Evolutionary conservation across 2,113 vertebrate genomes (phyloP).

Genomic region (Nipponia nippon): DNA sequence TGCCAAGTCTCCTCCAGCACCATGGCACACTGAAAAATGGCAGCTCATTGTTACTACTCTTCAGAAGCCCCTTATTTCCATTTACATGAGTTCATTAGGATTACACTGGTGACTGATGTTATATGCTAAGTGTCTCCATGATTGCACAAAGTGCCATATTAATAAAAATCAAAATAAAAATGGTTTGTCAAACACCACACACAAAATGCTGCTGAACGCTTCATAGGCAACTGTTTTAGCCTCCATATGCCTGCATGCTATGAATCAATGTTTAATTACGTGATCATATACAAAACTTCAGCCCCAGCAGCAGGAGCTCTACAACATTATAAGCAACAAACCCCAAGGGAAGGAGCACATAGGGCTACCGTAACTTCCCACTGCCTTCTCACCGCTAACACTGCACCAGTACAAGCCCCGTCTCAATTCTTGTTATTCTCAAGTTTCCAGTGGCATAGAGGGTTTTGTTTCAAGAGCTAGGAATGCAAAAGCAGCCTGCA

Average conservation of each 20-base stretch:
- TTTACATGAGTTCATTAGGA: conserved; percentile 11
- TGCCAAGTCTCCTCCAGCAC: conserved; percentile 35
- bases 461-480: neutral
- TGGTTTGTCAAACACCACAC: neutral
- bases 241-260: neutral
- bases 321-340: neutral
- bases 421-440: neutral
- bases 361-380: neutral
- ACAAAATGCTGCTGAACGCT: neutral
- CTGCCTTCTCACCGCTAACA: neutral
- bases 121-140: neutral
- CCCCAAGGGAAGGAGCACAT: neutral
- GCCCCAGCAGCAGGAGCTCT: neutral
- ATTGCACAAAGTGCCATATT: conserved; percentile 6
- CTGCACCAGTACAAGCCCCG: neutral
- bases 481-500: neutral
- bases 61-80: conserved; percentile 38
- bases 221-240: neutral
- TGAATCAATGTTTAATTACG: conserved; percentile 34
- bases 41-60: neutral
- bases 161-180: conserved; percentile 31
- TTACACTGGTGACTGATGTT: conserved; percentile 42
- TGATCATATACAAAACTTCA: neutral
- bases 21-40: neutral
- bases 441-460: neutral